These are phyloP conservation scores for Fragum sueziense DNA, from an alignment of 2,888 invertebrate genomes.

Conservation along the genomic window DNA sequence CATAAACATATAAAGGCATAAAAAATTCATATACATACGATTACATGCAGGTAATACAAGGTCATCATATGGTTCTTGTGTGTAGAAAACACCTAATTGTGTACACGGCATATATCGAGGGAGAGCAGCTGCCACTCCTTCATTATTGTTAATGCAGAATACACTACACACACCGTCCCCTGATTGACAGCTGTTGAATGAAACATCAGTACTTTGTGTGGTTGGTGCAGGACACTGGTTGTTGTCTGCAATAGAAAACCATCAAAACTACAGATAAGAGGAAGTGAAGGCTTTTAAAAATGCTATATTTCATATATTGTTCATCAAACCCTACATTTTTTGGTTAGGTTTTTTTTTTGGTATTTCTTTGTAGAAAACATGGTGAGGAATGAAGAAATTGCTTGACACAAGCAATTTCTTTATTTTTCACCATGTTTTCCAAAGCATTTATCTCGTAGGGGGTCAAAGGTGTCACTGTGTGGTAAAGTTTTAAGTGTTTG, in stretches of 20 bases:
- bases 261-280: too few relatives aligned
- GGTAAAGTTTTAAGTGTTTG: too few relatives aligned
- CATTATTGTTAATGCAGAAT: conserved; percentile 24
- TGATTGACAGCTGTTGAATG: background rate
- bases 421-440: too few relatives aligned
- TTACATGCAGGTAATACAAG: conserved; percentile 7
- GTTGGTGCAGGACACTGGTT: conserved; percentile 4
- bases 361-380: too few relatives aligned
- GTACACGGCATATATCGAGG: conserved; percentile 9
- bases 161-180: conserved; percentile 30
- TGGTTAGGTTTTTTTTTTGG: too few relatives aligned
- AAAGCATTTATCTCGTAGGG: too few relatives aligned
- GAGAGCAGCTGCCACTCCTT: background rate
- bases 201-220: background rate
- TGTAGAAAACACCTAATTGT: background rate
- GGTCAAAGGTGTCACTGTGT: too few relatives aligned
- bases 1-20: too few relatives aligned
- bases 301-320: too few relatives aligned
- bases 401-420: too few relatives aligned
- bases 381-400: background rate
- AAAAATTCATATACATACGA: background rate
- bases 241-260: background rate
- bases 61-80: conserved; percentile 2
- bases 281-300: too few relatives aligned
- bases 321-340: too few relatives aligned